phyloP scores from a whole-genome alignment of 2,888 invertebrate genomes.

The Halictus quadricinctus region DNA sequence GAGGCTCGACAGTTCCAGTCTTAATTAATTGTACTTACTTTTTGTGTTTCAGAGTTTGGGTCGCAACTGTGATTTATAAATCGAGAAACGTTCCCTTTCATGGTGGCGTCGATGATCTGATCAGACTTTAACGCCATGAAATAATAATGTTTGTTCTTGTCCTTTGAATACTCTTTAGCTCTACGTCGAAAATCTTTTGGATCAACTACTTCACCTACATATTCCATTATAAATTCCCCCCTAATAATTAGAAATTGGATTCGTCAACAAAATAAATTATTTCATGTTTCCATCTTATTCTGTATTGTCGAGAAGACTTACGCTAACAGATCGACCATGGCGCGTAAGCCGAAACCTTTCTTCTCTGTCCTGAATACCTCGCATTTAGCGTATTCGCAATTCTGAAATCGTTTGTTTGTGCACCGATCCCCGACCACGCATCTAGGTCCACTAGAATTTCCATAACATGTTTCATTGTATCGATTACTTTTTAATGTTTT shows the following conservation, averaged over 20 bases:
- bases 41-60: constrained; percentile 99
- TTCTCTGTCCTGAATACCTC: constrained; percentile 95
- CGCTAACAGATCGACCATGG: constrained; percentile 88
- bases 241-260: constrained; percentile 82
- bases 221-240: constrained; percentile 98
- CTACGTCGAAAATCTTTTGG: constrained; percentile 94
- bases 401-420: constrained; percentile 97
- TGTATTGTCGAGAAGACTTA: constrained; percentile 82
- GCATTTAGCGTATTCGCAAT: constrained; percentile 91
- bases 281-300: constrained; percentile 58
- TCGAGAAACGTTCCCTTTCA: constrained; percentile 96
- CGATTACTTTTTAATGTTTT: not conserved
- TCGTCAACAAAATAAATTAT: constrained; percentile 6
- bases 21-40: constrained; percentile 80
- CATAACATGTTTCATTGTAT: not conserved
- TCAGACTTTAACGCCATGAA: constrained; percentile 98
- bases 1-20: not conserved
- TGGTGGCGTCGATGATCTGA: constrained; percentile 97
- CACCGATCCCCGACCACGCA: constrained; percentile 96
- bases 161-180: constrained; percentile 93
- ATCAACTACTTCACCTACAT: constrained; percentile 98
- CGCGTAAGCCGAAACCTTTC: constrained; percentile 97
- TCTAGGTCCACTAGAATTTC: constrained; percentile 90
- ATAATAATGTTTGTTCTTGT: constrained; percentile 96
- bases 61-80: constrained; percentile 99